Conservation (phyloP, 2,113 vertebrate genomes). For the Mandrillus leucophaeus region DNA sequence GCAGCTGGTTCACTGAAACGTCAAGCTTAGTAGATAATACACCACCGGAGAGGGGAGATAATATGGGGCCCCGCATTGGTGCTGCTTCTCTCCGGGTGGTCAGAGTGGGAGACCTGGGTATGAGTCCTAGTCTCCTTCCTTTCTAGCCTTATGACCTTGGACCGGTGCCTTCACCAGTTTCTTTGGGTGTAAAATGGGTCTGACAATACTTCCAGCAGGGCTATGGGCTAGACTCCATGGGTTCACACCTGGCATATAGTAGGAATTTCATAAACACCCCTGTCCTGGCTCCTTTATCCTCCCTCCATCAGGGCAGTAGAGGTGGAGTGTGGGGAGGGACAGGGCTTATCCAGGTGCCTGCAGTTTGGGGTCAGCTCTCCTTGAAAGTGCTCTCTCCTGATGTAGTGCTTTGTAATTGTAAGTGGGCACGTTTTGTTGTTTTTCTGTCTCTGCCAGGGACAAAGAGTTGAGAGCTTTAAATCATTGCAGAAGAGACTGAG, state of each 20-base stretch:
- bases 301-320: neutral
- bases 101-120: neutral
- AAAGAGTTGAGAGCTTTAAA: neutral
- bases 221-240: neutral
- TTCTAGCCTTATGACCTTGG: neutral
- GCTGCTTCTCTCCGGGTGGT: neutral
- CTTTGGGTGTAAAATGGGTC: neutral
- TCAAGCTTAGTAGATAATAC: no score
- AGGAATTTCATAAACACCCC: neutral
- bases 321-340: neutral
- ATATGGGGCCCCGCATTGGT: rapidly evolving
- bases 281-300: neutral
- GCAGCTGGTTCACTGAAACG: no score
- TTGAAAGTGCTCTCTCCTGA: neutral
- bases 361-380: neutral
- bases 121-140: neutral
- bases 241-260: neutral
- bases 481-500: neutral
- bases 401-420: neutral
- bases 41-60: neutral
- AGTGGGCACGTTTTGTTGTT: neutral
- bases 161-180: neutral
- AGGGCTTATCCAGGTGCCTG: neutral
- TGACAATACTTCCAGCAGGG: neutral
- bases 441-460: neutral